Conservation (phyloP, 2,888 invertebrate genomes). For the Acrocyrtus sp. region DNA sequence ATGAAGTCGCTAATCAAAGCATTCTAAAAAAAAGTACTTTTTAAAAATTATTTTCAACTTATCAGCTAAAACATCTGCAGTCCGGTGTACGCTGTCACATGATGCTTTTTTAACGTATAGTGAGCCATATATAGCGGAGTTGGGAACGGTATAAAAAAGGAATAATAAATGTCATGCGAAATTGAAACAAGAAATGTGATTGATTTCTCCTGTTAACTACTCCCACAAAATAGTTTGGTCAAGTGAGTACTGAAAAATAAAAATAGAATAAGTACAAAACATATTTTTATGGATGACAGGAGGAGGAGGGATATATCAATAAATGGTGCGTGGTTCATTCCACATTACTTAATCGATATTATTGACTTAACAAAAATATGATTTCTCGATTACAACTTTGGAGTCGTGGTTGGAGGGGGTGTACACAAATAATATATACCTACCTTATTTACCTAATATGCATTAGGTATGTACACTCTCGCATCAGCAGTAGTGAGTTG, state of each 20-base stretch:
- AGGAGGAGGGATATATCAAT: conserved; percentile 21
- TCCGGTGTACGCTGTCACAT: neutral
- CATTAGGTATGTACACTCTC: too few species aligned
- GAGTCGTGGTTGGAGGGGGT: too few species aligned
- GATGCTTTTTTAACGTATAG: neutral
- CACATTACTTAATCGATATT: conserved; percentile 19
- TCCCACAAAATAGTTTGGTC: too few species aligned
- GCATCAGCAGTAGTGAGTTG: too few species aligned
- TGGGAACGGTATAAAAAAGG: neutral
- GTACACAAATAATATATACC: too few species aligned
- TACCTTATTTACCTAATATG: too few species aligned
- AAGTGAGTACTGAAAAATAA: too few species aligned
- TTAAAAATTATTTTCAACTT: too few species aligned
- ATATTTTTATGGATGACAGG: conserved; percentile 14
- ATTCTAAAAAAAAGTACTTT: too few species aligned
- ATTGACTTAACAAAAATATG: neutral
- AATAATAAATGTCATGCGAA: neutral
- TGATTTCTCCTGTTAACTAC: conserved; percentile 24
- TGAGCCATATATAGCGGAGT: neutral
- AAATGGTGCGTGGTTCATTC: conserved; percentile 11
- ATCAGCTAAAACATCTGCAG: too few species aligned
- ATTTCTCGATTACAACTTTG: neutral
- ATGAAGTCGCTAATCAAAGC: too few species aligned
- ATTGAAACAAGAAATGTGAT: conserved; percentile 19
- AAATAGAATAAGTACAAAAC: too few species aligned